Evolutionary conservation across 2,113 vertebrate species (phyloP), one percentile per base, ranked within the genome.

Genomic region (Pica pica): DNA sequence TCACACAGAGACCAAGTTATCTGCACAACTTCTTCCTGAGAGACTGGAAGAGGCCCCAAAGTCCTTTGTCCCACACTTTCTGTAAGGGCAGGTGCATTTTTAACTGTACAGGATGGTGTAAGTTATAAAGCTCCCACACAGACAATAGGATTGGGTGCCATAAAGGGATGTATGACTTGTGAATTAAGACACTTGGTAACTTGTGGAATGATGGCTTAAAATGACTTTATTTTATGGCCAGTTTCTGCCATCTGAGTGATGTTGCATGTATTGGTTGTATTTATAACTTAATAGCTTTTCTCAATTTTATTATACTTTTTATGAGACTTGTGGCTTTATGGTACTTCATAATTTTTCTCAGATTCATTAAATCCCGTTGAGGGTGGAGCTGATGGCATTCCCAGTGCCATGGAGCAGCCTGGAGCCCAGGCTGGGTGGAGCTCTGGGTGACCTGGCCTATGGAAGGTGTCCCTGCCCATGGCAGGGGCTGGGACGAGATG

Each of bases 231-330:
- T 98, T 98, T 98, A 98, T 47, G 60, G 97, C 93, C 78, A 68
- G 94, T 94, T 96, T 97, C 98, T 97, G 95, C 95, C 91, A 78
- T 84, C 96, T 94, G 97, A 98, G 97, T 97, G 97, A 97, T 97
- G 97, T 64, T 96, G 97, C 96, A 61, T 95, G 97, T 94, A 91
- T 97, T 84, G 97, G 97, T 97, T 98, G 97, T 98, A 97, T 98
- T 98, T 98, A 98, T 98, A 98, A 98, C 97, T 97, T 98, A 98
- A 98, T 97, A 92, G 97, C 98, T 98, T 98, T 98, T 96, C 97
- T 97, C 96, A 76, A 96, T 98, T 98, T 98, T 97, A 98, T 98
- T 94, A 91, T 95, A 97, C 95, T 97, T 97, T 98, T 98, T 98
- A 98, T 96, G 98, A 92, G 97, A 95, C 97, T 95, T 95, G 97